Base-by-base conservation (phyloP, 2,113 vertebrate genomes). In the Poicephalus gulielmi region DNA sequence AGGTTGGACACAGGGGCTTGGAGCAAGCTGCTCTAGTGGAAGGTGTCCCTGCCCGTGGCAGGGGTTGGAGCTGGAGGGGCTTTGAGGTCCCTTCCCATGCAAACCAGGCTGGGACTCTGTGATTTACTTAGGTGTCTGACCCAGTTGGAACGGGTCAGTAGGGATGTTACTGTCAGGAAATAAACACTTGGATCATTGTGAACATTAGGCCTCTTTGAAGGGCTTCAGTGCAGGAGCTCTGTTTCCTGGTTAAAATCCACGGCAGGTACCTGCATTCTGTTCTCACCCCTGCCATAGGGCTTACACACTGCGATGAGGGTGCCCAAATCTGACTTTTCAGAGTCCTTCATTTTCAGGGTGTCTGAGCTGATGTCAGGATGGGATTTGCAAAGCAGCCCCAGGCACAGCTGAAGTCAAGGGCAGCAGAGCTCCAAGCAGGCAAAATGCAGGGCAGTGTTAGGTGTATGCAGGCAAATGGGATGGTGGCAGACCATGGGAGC, bases 11-110 rank as follows among this genome's bases (percentile, higher is more conserved):
- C 52, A 30, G 52, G 52, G 52, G 16, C 52, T 53, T 53, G 53
- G 52, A 53, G 28, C 52, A 53, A 4, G 0, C 7, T 53, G 53
- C 53, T 35, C 33, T 0, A 0, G 33, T 59, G 57, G 33, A 59
- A 59, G 22, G 57, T 1, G 55, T 59, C 55, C 55, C 55, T 59
- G 55, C 33, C 55, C 1, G 1, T 59, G 57, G 33, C 57, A 35
- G 57, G 57, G 33, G 14, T 7, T 59, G 22, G 57, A 5, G 1
- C 13, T 7, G 13, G 13, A 15, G 2, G 57, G 10, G 57, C 55
- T 57, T 57, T 22, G 9, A 22, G 31, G 19, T 15, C 33, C 13
- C 33, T 59, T 59, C 55, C 33, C 35, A 24, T 22, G 20, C 57
- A 35, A 10, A 23, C 22, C 33, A 35, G 13, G 9, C 57, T 59